Evolutionary conservation across 1,140 invertebrate genomes (phyloP), one percentile per base, ranked within the genome.

Genomic region (Varroa destructor): DNA sequence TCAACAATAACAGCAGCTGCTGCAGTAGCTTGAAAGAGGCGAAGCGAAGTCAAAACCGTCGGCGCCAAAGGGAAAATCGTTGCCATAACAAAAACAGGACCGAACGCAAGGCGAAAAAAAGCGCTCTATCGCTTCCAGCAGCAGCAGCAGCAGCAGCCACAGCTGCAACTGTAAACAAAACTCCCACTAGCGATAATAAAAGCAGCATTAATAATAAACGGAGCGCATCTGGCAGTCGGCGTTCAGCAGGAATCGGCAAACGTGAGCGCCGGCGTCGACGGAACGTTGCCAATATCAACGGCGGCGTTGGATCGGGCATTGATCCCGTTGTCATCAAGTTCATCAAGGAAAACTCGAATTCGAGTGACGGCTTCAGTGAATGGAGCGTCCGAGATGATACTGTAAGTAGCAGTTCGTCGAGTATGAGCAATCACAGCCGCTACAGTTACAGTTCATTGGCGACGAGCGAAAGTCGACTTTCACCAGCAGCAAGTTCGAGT

Each of bases 271-370:
- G 36, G 36, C 61, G 61, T 67, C 40, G 61, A 67, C 46, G 40
- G 37, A 67, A 46, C 40, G 40, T 36, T 36, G 10, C 40, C 14
- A 40, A 37, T 37, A 46, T 43, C 12, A 67, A 67, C 40, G 42
- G 25, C 3, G 42, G 25, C 25, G 25, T 42, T 58, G 61, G 40
- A 43, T 67, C 61, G 46, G 40, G 40, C 61, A 67, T 40, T 40
- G 40, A 40, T 43, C 61, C 61, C 12, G 61, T 67, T 40, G 61
- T 67, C 12, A 40, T 67, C 61, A 67, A 67, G 61, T 67, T 67
- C 37, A 46, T 67, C 10, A 67, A 67, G 8, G 61, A 67, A 8
- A 67, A 46, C 61, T 67, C 61, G 61, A 67, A 40, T 40, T 67
- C 61, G 46, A 43, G 40, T 67, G 61, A 67, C 46, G 61, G 61